These are phyloP conservation scores for Orgyia antiqua DNA, from an alignment of 2,888 invertebrate species.

Conservation along the genomic window DNA sequence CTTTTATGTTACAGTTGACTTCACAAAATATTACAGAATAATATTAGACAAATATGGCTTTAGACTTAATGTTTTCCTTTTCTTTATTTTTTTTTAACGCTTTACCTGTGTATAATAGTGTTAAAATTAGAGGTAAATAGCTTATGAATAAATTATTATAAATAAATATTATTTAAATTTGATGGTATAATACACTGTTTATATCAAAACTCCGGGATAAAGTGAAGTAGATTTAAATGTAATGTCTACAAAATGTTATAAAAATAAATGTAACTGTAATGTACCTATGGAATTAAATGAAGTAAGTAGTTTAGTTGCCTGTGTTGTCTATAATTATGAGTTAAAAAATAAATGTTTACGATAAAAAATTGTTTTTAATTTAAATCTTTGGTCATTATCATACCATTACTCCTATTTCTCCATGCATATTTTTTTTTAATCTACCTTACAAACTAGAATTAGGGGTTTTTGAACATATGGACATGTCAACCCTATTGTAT, in stretches of 20 bases:
- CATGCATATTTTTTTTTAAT: not conserved
- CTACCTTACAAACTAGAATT: no score
- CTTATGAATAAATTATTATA: constrained; percentile 23
- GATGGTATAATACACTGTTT: constrained; percentile 33
- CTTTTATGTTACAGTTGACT: no score
- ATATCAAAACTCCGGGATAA: constrained; percentile 54
- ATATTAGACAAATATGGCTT: no score
- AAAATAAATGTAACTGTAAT: constrained; percentile 42
- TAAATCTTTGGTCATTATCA: no score
- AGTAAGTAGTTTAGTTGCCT: constrained; percentile 46
- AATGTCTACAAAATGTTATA: constrained; percentile 10
- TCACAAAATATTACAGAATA: no score
- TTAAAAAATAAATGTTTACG: constrained; percentile 50
- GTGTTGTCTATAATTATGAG: constrained; percentile 40
- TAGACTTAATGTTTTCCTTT: no score
- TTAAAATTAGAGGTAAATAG: constrained; percentile 17
- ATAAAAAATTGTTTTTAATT: no score
- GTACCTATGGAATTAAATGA: constrained; percentile 53
- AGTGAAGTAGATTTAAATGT: constrained; percentile 10
- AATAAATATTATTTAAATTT: constrained; percentile 23
- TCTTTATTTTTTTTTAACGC: constrained; percentile 6
- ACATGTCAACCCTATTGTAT: no score
- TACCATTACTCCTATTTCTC: constrained; percentile 12
- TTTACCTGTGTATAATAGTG: constrained; percentile 14
- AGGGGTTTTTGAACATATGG: no score